These are phyloP conservation scores for Liopterus haemorrhoidalis DNA, from an alignment of 2,888 invertebrate species.

Conservation along the genomic window DNA sequence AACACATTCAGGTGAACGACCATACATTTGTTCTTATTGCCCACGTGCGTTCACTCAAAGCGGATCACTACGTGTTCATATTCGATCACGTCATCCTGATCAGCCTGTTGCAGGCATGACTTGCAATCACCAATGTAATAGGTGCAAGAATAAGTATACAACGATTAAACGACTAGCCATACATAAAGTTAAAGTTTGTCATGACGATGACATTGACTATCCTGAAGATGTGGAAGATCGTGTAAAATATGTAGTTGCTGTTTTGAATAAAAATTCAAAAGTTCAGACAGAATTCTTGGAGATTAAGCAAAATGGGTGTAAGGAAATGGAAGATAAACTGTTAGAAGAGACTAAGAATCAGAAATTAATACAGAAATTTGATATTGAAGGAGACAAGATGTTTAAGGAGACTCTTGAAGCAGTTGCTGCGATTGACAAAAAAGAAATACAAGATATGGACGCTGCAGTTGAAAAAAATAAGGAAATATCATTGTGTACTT, in stretches of 20 bases:
- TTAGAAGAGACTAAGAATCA: not conserved
- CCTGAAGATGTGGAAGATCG: too few relatives aligned
- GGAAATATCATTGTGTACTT: constrained; percentile 31
- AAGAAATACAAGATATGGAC: not conserved
- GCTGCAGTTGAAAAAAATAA: not conserved
- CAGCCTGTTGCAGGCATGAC: not conserved
- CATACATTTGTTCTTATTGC: constrained; percentile 4
- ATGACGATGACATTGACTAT: too few relatives aligned
- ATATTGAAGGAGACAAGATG: too few relatives aligned
- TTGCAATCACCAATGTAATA: too few relatives aligned
- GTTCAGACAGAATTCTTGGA: too few relatives aligned
- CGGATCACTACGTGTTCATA: not conserved
- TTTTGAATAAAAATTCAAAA: too few relatives aligned
- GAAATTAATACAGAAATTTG: constrained; percentile 7
- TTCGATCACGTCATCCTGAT: not conserved
- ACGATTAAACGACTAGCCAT: too few relatives aligned
- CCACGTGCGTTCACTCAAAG: not conserved
- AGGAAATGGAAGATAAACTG: constrained; percentile 1
- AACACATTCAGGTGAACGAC: constrained; percentile 20
- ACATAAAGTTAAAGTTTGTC: too few relatives aligned
- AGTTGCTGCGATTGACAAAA: too few relatives aligned
- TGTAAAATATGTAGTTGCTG: too few relatives aligned
- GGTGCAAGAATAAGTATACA: too few relatives aligned
- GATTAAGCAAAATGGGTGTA: constrained; percentile 3
- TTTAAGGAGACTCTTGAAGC: constrained; percentile 4